Base-by-base conservation (phyloP, 2,113 vertebrate species). In the Xiphorhynchus elegans region DNA sequence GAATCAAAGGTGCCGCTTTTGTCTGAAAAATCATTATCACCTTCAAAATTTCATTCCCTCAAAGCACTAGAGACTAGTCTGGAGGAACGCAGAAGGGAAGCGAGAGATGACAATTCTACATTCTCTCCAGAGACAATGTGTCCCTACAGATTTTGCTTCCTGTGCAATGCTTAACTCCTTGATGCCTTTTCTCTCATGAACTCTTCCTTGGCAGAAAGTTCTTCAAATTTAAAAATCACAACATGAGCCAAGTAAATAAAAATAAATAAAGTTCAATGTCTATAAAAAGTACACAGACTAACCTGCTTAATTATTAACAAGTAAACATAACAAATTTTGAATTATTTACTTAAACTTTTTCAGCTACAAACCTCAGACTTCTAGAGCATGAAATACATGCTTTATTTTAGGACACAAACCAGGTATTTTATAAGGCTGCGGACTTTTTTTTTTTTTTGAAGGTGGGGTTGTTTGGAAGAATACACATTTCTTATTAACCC, bases 281-380 rank as follows among this genome's bases (percentile, higher is more conserved):
- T 97, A 97, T 97, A 97, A 97, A 98, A 98, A 97, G 95, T 96
- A 97, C 97, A 97, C 89, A 97, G 93, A 96, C 96, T 96, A 97
- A 94, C 93, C 92, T 97, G 86, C 87, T 98, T 98, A 98, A 98
- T 98, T 98, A 98, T 98, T 98, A 98, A 98, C 97, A 97, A 97
- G 96, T 98, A 98, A 98, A 98, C 87, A 98, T 92, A 96, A 97
- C 95, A 95, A 95, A 98, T 97, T 97, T 92, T 98, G 92, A 98
- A 98, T 98, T 98, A 98, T 98, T 98, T 97, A 98, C 96, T 95
- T 97, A 98, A 97, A 96, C 95, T 95, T 97, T 93, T 97, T 97
- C 83, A 97, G 96, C 96, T 97, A 97, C 96, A 98, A 97, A 96
- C 92, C 95, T 97, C 74, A 96, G 97, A 97, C 68, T 97, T 98